Base-by-base conservation (phyloP, 2,888 invertebrate genomes). In the Trimorus sp. region DNA sequence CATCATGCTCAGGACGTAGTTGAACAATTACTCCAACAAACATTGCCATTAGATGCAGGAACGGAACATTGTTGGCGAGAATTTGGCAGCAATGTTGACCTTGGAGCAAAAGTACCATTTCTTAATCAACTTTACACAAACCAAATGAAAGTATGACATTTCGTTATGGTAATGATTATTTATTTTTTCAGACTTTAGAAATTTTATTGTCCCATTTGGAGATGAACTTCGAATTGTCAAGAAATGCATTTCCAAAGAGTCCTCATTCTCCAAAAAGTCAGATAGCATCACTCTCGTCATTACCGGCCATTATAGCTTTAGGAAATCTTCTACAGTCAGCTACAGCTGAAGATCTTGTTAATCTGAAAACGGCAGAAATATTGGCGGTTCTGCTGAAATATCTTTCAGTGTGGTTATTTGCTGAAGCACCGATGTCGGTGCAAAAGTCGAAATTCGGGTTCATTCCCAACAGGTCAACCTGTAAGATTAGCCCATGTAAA, bases 61-160 rank as follows among this genome's bases (percentile, higher is more conserved):
- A 87, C 88, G 4, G 89, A 88, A 73, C 87, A 89, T 69, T 90
- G 90, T 62, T 91, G 91, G 91, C 86, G 85, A 73, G 89, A 89
- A 75, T 82, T 91, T n/a, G 89, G 90, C 12, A 84, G 82, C 45
- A 85, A 85, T 15, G 84, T 87, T 7, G 85, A 86, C 6, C 81
- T 87, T 37, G 90, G 90, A 11, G 62, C 84, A 36, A 86, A 85
- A 53, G 90, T 88, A 74, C 16, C 8, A 12, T 45, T 45, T 45
- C n/a, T 45, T 45, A 1, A 12, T 4, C 1, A 9, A 45, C n/a
- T 45, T 1, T 12, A 49, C 3, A 49, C 6, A 49, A 40, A 9
- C 40, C 49, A 49, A 7, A 14, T 8, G n/a, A 7, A 9, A n/a
- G 1, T 37, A 56, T 56, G 56, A 26, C 26, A 26, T 26, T 26